Percentiles rank a stretch among this genome's conserved stretches.
These are phyloP conservation scores for Paedocypris micromegethes DNA, from an alignment of 2,797 vertebrate species.

Conservation along the genomic window DNA sequence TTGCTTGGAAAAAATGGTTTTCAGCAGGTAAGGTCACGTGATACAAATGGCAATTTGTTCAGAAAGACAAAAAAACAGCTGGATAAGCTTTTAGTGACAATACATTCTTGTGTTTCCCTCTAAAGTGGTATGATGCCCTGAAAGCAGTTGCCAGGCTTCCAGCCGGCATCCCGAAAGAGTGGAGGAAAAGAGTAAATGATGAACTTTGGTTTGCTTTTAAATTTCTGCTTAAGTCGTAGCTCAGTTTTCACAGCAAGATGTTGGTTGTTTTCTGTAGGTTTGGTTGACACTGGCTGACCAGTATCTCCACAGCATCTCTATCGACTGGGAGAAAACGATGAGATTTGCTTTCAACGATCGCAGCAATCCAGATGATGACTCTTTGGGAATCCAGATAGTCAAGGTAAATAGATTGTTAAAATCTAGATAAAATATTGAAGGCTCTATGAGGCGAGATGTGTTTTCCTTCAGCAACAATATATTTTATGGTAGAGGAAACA, in stretches of 20 bases:
- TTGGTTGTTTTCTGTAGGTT: slow-evolving; percentile 68
- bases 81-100: background rate
- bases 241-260: background rate
- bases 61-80: background rate
- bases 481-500: background rate
- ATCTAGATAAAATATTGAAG: background rate
- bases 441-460: no score
- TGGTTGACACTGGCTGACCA: slow-evolving; percentile 95
- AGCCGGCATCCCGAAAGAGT: slow-evolving; percentile 93
- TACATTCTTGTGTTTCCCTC: slow-evolving; percentile 3
- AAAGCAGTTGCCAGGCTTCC: slow-evolving; percentile 94
- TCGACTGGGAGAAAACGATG: slow-evolving; percentile 98
- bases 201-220: no score
- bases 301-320: slow-evolving; percentile 94
- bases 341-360: slow-evolving; percentile 98
- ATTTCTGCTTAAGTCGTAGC: background rate
- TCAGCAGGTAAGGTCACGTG: slow-evolving; percentile 39
- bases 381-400: slow-evolving; percentile 96
- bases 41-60: no score
- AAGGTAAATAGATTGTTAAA: slow-evolving; percentile 57
- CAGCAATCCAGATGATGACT: slow-evolving; percentile 97
- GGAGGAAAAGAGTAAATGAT: slow-evolving; percentile 84
- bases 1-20: slow-evolving; percentile 93
- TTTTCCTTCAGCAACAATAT: background rate
- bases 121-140: slow-evolving; percentile 94